phyloP scores from a whole-genome alignment of 2,888 invertebrate genomes.

The Eupithecia tripunctaria region DNA sequence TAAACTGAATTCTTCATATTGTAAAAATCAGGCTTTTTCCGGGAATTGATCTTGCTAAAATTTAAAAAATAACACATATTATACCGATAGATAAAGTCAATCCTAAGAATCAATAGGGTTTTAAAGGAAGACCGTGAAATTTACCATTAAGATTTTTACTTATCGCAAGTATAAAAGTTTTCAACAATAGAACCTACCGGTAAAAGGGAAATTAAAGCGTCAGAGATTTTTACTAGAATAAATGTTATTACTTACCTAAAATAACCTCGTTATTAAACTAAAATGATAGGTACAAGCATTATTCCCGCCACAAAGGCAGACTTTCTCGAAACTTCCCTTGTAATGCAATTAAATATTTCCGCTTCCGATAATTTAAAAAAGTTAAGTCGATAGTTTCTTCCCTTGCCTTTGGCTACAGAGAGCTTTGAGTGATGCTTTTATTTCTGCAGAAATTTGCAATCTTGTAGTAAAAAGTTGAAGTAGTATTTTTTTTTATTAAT shows the following conservation, averaged over 20 bases:
- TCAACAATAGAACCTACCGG: no score
- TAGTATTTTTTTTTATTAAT: no score
- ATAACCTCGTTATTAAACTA: slow-evolving; percentile 12
- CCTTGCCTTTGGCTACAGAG: slow-evolving; percentile 16
- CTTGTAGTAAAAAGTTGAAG: neutral
- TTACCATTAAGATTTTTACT: no score
- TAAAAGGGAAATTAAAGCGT: no score
- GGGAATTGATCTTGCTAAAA: no score
- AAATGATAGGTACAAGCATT: slow-evolving; percentile 12
- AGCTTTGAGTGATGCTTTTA: slow-evolving; percentile 14
- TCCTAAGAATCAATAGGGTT: no score
- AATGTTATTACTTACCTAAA: neutral
- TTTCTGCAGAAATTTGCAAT: neutral
- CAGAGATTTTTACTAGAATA: neutral
- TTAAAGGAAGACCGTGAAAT: no score
- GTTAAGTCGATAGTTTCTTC: slow-evolving; percentile 39
- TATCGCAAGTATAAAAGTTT: no score
- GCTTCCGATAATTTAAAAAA: slow-evolving; percentile 58
- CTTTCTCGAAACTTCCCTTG: slow-evolving; percentile 48
- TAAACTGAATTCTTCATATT: no score
- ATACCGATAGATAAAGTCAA: no score
- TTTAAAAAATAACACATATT: no score
- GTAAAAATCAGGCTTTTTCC: no score
- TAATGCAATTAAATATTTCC: slow-evolving; percentile 76
- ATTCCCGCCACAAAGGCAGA: slow-evolving; percentile 46